Conservation (phyloP, 2,888 invertebrate genomes). For the Crepidodera aurea region DNA sequence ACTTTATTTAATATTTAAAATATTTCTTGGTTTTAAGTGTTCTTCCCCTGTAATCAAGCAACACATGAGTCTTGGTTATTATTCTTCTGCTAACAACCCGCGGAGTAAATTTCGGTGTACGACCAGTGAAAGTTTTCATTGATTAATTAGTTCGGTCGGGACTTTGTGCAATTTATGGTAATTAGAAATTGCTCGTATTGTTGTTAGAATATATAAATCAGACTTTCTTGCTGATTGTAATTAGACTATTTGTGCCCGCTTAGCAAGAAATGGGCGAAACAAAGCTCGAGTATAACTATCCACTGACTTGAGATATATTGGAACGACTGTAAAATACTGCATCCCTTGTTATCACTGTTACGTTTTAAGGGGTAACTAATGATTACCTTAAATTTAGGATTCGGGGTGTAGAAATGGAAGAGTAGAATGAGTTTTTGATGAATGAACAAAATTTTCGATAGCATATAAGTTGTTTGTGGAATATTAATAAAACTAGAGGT, state of each 20-base stretch:
- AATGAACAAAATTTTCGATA: no score
- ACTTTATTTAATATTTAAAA: no score
- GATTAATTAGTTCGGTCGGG: constrained; percentile 17
- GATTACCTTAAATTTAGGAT: no score
- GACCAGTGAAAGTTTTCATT: constrained; percentile 18
- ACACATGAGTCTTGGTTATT: no score
- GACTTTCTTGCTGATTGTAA: constrained; percentile 10
- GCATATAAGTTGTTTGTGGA: no score
- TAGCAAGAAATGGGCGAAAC: background rate
- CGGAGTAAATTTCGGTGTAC: constrained; percentile 1
- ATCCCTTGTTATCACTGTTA: background rate
- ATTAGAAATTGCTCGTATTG: constrained; percentile 18
- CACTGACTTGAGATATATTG: background rate
- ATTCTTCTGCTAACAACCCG: no score
- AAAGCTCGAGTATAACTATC: background rate
- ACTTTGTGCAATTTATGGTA: constrained; percentile 18
- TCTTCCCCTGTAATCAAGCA: no score
- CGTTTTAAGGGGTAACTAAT: no score
- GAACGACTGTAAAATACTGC: background rate
- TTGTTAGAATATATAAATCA: background rate
- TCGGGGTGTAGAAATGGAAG: no score
- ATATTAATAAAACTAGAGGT: no score
- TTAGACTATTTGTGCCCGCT: constrained; percentile 1
- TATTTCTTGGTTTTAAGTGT: no score
- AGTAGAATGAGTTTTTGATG: no score